Conservation (phyloP, 2,797 vertebrate genomes). For the Trematomus bernacchii region DNA sequence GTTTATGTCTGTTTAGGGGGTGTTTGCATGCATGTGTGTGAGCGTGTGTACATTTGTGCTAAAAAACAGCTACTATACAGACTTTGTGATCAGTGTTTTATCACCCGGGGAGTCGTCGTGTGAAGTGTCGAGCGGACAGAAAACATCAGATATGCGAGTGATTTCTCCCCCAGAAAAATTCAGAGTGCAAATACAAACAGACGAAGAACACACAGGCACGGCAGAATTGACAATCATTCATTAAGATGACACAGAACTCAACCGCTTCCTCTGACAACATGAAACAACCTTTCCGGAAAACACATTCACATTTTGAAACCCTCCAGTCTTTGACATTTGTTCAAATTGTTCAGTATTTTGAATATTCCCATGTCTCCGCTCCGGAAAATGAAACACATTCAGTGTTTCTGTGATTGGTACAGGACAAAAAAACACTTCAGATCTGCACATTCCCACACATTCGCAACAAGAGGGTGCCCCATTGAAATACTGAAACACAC, state of each 20-base stretch:
- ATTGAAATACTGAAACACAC: constrained; percentile 71
- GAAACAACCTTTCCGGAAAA: constrained; percentile 62
- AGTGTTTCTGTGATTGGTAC: constrained; percentile 37
- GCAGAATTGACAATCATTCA: constrained; percentile 82
- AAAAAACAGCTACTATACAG: constrained; percentile 75
- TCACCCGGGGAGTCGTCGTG: constrained; percentile 33
- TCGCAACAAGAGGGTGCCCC: constrained; percentile 53
- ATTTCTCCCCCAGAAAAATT: constrained; percentile 57
- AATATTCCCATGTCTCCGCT: constrained; percentile 23
- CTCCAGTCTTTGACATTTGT: constrained; percentile 30
- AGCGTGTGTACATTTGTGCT: constrained; percentile 54
- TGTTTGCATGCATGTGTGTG: constrained; percentile 26
- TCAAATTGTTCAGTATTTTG: constrained; percentile 26
- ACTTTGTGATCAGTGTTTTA: constrained; percentile 63
- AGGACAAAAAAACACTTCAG: constrained; percentile 21
- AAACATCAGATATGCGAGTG: constrained; percentile 72
- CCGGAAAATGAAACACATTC: constrained; percentile 36
- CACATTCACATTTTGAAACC: constrained; percentile 74
- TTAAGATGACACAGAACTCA: constrained; percentile 74
- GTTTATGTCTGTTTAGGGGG: constrained; percentile 5
- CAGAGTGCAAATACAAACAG: constrained; percentile 82
- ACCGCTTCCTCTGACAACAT: constrained; percentile 65
- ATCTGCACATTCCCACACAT: constrained; percentile 61
- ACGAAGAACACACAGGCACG: constrained; percentile 81
- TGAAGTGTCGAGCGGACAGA: constrained; percentile 62